Evolutionary conservation across 1,140 invertebrate species (phyloP).

Genomic region (Drosophila bocki): DNA sequence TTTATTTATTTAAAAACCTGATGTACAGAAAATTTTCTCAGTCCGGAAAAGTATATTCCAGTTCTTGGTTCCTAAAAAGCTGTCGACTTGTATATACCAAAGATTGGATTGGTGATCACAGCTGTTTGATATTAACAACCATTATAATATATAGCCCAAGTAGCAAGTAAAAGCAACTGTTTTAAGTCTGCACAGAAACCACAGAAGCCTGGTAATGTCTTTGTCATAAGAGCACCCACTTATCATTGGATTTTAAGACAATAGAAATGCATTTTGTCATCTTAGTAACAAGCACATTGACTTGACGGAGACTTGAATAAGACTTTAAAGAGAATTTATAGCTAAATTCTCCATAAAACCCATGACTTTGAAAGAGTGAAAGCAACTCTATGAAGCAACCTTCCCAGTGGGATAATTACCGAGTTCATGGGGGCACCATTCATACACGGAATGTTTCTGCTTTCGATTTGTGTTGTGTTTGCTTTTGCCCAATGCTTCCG

Average conservation of each 20-base stretch:
- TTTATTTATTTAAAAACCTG: too few species aligned
- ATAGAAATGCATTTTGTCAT: constrained; percentile 30
- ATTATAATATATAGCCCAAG: constrained; percentile 21
- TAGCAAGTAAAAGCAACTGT: constrained; percentile 12
- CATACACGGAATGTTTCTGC: constrained; percentile 19
- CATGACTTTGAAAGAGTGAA: constrained; percentile 8
- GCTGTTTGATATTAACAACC: constrained; percentile 32
- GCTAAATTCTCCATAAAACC: too few species aligned
- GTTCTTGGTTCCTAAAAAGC: too few species aligned
- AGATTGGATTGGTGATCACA: constrained; percentile 1
- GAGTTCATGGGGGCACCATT: constrained; percentile 11
- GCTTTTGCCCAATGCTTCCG: constrained; percentile 37
- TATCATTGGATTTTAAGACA: constrained; percentile 12
- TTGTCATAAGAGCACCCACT: constrained; percentile 28
- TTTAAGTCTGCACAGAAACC: constrained; percentile 14
- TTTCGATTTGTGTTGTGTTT: constrained; percentile 35
- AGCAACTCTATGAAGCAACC: not conserved
- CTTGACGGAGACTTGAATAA: not conserved
- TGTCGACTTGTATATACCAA: too few species aligned
- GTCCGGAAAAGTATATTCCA: too few species aligned
- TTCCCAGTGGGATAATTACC: constrained; percentile 20
- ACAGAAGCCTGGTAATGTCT: constrained; percentile 19
- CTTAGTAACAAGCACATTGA: constrained; percentile 17
- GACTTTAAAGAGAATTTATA: too few species aligned
- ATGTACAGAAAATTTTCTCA: too few species aligned